Percentiles rank a stretch among this genome's conserved stretches.
These are phyloP conservation scores for Brienomyrus brachyistius DNA, from an alignment of 2,113 vertebrate genomes.

Conservation along the genomic window DNA sequence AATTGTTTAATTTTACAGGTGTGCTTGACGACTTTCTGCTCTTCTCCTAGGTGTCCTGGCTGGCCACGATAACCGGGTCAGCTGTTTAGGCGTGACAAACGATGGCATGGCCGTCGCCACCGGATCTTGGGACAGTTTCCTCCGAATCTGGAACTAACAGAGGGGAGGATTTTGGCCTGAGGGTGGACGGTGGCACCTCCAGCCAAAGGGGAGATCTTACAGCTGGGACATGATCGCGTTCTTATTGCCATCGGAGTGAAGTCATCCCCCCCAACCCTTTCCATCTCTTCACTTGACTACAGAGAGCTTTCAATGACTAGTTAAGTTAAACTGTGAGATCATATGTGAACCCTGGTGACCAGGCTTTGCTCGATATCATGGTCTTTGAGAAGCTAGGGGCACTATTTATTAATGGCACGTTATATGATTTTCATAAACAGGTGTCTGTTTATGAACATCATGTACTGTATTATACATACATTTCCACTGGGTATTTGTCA, in stretches of 20 bases:
- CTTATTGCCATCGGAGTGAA: constrained; percentile 71
- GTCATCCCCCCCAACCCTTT: constrained; percentile 62
- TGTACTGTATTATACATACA: constrained; percentile 68
- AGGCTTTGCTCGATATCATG: constrained; percentile 55
- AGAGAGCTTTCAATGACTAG: constrained; percentile 69
- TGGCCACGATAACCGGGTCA: constrained; percentile 95
- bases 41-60: constrained; percentile 78
- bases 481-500: constrained; percentile 53
- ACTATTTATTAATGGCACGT: constrained; percentile 44
- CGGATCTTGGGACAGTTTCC: constrained; percentile 99
- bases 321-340: constrained; percentile 57
- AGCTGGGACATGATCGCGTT: constrained; percentile 73
- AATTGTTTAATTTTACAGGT: neutral
- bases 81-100: constrained; percentile 91
- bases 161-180: constrained; percentile 34
- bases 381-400: constrained; percentile 68
- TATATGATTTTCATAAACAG: constrained; percentile 47
- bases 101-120: constrained; percentile 97
- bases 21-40: neutral
- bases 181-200: constrained; percentile 57
- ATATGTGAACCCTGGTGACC: constrained; percentile 40
- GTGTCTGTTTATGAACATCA: constrained; percentile 54
- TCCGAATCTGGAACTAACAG: constrained; percentile 94
- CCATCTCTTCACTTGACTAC: constrained; percentile 43
- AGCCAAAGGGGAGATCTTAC: constrained; percentile 62